These are phyloP conservation scores for Cyclophora punctaria DNA, from an alignment of 2,888 invertebrate genomes.

Conservation along the genomic window DNA sequence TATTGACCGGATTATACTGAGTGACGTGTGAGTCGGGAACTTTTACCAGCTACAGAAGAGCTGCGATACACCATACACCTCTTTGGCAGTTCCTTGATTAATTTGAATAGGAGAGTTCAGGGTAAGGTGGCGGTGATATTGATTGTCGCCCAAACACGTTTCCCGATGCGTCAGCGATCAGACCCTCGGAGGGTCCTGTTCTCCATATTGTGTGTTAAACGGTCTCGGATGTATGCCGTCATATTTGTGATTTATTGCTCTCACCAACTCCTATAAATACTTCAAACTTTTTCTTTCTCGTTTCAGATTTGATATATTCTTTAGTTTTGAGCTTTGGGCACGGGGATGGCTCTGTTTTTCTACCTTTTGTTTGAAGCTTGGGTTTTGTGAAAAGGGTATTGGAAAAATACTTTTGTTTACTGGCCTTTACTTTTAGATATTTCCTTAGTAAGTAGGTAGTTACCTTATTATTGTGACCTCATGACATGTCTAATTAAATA, in stretches of 20 bases:
- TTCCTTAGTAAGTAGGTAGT: neutral
- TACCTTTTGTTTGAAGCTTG: too few relatives aligned
- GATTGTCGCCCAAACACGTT: conserved; percentile 63
- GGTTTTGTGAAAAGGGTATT: too few relatives aligned
- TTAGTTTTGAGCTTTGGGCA: neutral
- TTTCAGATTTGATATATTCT: neutral
- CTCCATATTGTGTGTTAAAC: conserved; percentile 61
- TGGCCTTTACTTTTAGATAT: neutral
- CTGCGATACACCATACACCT: conserved; percentile 30
- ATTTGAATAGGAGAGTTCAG: conserved; percentile 39
- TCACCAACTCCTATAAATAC: conserved; percentile 11
- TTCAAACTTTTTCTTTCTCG: neutral
- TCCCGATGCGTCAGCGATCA: conserved; percentile 60
- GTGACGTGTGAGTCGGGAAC: conserved; percentile 53
- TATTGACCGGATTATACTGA: conserved; percentile 67
- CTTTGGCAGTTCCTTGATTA: conserved; percentile 24
- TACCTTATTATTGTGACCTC: too few relatives aligned
- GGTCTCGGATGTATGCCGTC: conserved; percentile 43
- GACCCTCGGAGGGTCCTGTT: conserved; percentile 42
- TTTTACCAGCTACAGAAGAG: conserved; percentile 37
- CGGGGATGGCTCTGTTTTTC: too few relatives aligned
- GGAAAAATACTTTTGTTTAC: too few relatives aligned
- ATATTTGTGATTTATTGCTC: conserved; percentile 42
- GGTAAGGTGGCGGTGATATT: conserved; percentile 47
- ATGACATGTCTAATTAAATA: neutral